phyloP scores from a whole-genome alignment of 2,888 invertebrate species.

The Tolmerus cingulatus region DNA sequence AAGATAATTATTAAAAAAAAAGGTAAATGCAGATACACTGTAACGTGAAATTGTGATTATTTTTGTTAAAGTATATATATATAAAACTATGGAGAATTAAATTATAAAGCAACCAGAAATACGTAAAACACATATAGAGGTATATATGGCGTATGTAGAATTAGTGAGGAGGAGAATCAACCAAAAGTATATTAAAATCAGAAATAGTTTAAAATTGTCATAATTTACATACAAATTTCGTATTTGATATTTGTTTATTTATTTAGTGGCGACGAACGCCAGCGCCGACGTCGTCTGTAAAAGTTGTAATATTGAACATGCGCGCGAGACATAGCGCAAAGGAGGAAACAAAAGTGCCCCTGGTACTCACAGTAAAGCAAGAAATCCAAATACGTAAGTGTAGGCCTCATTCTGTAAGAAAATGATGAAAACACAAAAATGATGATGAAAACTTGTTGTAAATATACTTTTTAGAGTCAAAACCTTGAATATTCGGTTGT shows the following conservation, averaged over 20 bases:
- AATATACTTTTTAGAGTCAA: slow-evolving; percentile 63
- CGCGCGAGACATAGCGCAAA: background rate
- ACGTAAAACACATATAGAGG: slow-evolving; percentile 40
- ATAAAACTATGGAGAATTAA: slow-evolving; percentile 47
- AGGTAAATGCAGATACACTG: slow-evolving; percentile 42
- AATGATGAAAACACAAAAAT: slow-evolving; percentile 44
- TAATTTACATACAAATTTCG: slow-evolving; percentile 41
- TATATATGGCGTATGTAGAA: slow-evolving; percentile 39
- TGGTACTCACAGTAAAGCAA: slow-evolving; percentile 47
- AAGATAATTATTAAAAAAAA: slow-evolving; percentile 45
- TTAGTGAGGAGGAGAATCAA: slow-evolving; percentile 35
- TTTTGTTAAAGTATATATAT: slow-evolving; percentile 53
- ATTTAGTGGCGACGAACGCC: slow-evolving; percentile 32
- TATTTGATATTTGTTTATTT: slow-evolving; percentile 44
- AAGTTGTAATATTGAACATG: slow-evolving; percentile 24
- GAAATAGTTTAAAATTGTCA: slow-evolving; percentile 39
- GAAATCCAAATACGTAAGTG: slow-evolving; percentile 63
- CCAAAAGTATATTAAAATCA: slow-evolving; percentile 41
- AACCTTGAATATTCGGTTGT: slow-evolving; percentile 39
- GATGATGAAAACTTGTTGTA: slow-evolving; percentile 59
- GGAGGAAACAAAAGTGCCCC: background rate
- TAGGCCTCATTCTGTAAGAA: slow-evolving; percentile 64
- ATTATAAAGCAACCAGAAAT: slow-evolving; percentile 38
- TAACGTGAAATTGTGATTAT: slow-evolving; percentile 53
- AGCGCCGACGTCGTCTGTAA: slow-evolving; percentile 20